Evolutionary conservation across 2,888 invertebrate species (phyloP).

Genomic region (Dione juno): DNA sequence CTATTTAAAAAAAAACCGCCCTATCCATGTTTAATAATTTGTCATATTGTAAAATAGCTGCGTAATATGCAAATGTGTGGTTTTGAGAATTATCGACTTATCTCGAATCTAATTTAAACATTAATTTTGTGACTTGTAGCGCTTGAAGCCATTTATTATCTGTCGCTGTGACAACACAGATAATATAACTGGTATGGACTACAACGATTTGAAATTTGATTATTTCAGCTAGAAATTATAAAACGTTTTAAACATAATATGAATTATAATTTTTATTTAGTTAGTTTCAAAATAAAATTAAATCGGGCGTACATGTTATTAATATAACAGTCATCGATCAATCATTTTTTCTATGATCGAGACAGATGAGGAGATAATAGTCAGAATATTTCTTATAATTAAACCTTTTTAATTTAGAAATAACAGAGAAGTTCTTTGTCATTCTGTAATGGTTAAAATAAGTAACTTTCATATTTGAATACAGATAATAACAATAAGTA

Average conservation of each 20-base stretch:
- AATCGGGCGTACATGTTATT: constrained; percentile 4
- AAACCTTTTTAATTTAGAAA: background rate
- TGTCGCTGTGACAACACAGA: constrained; percentile 35
- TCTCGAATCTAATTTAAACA: constrained; percentile 39
- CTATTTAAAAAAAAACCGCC: constrained; percentile 6
- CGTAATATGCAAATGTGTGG: constrained; percentile 34
- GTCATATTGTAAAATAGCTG: constrained; percentile 31
- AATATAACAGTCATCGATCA: constrained; percentile 19
- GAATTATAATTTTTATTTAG: constrained; percentile 1
- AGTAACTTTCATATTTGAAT: background rate
- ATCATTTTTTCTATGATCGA: constrained; percentile 13
- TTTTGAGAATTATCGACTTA: constrained; percentile 39
- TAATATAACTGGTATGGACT: constrained; percentile 35
- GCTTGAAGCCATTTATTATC: constrained; percentile 38
- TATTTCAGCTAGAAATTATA: constrained; percentile 26
- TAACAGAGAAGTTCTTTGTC: background rate
- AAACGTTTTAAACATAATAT: constrained; percentile 21
- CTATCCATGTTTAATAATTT: constrained; percentile 23
- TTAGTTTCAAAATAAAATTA: background rate
- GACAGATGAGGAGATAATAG: background rate
- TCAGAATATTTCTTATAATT: constrained; percentile 4
- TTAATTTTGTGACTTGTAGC: constrained; percentile 38
- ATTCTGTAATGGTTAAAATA: background rate
- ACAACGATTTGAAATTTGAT: constrained; percentile 31
- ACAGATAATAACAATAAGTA: background rate